phyloP scores from a whole-genome alignment of 2,797 vertebrate genomes.

The Ctenochaetus hawaiiensis region DNA sequence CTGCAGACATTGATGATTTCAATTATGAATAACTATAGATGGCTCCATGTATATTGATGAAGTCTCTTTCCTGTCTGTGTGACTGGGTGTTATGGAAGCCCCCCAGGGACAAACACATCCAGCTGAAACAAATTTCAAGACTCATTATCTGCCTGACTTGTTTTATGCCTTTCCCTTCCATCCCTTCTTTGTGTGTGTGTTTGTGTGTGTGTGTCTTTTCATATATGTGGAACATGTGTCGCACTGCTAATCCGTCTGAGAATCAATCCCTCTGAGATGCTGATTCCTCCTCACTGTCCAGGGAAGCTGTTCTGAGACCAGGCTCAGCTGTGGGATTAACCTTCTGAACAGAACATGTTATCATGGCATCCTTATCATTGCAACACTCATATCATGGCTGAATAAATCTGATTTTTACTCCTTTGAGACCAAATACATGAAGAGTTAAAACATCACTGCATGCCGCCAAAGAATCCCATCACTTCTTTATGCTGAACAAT shows the following conservation, averaged over 20 bases:
- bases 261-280: conserved; percentile 59
- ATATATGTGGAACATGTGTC: conserved; percentile 25
- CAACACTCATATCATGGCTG: conserved; percentile 12
- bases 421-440: neutral
- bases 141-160: conserved; percentile 39
- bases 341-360: conserved; percentile 39
- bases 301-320: conserved; percentile 51
- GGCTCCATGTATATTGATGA: neutral
- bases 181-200: conserved; percentile 6
- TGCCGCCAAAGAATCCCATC: no score
- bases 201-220: neutral
- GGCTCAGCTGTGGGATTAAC: conserved; percentile 52
- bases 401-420: neutral
- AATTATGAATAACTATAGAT: conserved; percentile 16
- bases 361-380: conserved; percentile 31
- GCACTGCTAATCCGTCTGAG: conserved; percentile 44
- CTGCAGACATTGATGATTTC: neutral
- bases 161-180: neutral
- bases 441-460: neutral
- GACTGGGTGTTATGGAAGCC: conserved; percentile 2
- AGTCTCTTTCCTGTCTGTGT: conserved; percentile 17
- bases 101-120: conserved; percentile 39
- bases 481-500: no score
- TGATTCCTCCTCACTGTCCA: conserved; percentile 35
- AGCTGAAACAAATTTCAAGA: conserved; percentile 46